phyloP scores from a whole-genome alignment of 2,113 vertebrate genomes.

The Mirza zaza region DNA sequence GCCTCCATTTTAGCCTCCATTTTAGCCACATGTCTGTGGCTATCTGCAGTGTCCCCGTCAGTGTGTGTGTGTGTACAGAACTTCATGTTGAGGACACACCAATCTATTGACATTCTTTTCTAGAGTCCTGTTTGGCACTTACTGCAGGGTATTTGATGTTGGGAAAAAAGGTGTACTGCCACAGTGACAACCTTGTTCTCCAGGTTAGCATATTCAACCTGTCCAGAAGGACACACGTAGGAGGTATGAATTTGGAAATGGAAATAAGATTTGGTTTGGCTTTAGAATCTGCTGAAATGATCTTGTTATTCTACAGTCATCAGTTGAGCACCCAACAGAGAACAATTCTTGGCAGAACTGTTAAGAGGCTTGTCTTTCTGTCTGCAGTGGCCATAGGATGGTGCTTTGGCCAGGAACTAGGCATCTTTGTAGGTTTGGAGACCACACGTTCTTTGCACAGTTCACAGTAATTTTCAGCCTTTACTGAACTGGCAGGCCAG shows the following conservation, averaged over 20 bases:
- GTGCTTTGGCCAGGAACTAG: not conserved
- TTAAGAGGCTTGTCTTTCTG: not conserved
- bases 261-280: not conserved
- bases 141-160: not conserved
- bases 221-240: not conserved
- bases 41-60: not conserved
- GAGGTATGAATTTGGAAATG: not conserved
- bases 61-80: not conserved
- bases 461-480: not conserved
- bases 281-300: not conserved
- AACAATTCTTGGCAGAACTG: not conserved
- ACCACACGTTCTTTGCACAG: not conserved
- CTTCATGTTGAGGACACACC: not conserved
- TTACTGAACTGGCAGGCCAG: not conserved
- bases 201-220: not conserved
- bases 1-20: too few relatives aligned
- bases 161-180: not conserved
- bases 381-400: not conserved
- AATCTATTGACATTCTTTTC: not conserved
- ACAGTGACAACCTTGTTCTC: not conserved
- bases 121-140: not conserved
- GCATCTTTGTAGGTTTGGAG: not conserved
- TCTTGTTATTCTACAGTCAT: not conserved
- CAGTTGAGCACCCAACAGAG: not conserved
- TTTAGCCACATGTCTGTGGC: not conserved